Evolutionary conservation across 2,797 vertebrate genomes (phyloP).

Genomic region (Epinephelus coioides): DNA sequence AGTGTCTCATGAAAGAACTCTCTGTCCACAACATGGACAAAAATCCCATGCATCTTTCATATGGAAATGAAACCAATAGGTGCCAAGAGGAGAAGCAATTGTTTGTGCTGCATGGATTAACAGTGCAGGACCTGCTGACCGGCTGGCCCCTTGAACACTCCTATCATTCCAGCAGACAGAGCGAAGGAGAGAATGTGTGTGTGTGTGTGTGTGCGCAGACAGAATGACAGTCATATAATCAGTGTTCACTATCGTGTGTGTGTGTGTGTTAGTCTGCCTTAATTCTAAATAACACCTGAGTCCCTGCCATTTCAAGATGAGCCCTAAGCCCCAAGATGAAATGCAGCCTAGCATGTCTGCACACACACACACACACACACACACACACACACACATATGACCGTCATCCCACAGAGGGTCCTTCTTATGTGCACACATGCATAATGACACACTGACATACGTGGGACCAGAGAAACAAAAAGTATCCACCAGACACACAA

Average conservation of each 20-base stretch:
- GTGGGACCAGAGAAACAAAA: conserved; percentile 40
- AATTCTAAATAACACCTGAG: conserved; percentile 54
- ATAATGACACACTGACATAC: conserved; percentile 43
- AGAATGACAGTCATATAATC: conserved; percentile 10
- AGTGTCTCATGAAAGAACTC: not conserved
- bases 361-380: conserved; percentile 19
- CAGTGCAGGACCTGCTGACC: not conserved
- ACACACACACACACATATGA: conserved; percentile 14
- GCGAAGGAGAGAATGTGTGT: not conserved
- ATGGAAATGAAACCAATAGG: not conserved
- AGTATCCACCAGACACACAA: conserved; percentile 7
- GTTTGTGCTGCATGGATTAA: not conserved
- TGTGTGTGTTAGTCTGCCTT: conserved; percentile 15
- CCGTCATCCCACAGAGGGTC: conserved; percentile 1
- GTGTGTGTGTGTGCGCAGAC: not conserved
- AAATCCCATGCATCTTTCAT: not conserved
- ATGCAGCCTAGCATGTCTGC: conserved; percentile 38
- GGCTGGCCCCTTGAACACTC: not conserved
- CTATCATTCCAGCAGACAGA: not conserved
- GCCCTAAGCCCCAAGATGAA: conserved; percentile 43
- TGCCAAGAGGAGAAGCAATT: not conserved
- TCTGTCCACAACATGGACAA: not conserved
- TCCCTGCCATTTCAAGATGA: conserved; percentile 42
- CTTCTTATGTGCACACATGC: conserved; percentile 24
- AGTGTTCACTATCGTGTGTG: conserved; percentile 15